phyloP scores from a whole-genome alignment of 92 coral and sea anemone species.

The Siderastrea radians region DNA sequence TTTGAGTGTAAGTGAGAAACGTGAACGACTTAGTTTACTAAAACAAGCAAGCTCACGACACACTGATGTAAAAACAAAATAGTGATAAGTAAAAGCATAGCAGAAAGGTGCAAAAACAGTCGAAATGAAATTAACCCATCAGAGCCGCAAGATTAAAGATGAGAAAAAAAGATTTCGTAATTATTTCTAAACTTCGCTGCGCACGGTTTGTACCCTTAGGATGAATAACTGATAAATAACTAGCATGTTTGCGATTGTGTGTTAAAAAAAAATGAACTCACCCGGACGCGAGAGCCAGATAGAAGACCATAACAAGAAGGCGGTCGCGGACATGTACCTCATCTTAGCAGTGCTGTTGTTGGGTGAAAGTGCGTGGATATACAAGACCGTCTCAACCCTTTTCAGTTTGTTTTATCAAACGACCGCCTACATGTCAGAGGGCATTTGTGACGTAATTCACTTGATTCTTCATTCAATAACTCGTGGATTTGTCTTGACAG shows the following conservation, averaged over 20 bases:
- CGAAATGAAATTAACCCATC: too few species aligned
- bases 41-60: too few species aligned
- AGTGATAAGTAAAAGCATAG: not conserved
- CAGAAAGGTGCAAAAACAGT: too few species aligned
- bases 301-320: not conserved
- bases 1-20: too few species aligned
- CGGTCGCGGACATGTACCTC: not conserved
- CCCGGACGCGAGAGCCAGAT: not conserved
- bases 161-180: not conserved
- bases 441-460: constrained; percentile 25
- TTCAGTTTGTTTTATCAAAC: constrained; percentile 3
- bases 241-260: not conserved
- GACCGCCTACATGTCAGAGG: constrained; percentile 37
- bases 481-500: constrained; percentile 6
- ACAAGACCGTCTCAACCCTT: constrained; percentile 8
- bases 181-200: not conserved
- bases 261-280: not conserved
- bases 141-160: not conserved
- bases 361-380: not conserved
- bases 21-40: too few species aligned
- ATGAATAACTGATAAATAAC: not conserved
- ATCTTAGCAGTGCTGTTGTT: not conserved
- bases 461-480: constrained; percentile 25
- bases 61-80: too few species aligned
- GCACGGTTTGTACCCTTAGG: not conserved